Base-by-base conservation (phyloP, 2,888 invertebrate genomes). In the Auanema freiburgensis region DNA sequence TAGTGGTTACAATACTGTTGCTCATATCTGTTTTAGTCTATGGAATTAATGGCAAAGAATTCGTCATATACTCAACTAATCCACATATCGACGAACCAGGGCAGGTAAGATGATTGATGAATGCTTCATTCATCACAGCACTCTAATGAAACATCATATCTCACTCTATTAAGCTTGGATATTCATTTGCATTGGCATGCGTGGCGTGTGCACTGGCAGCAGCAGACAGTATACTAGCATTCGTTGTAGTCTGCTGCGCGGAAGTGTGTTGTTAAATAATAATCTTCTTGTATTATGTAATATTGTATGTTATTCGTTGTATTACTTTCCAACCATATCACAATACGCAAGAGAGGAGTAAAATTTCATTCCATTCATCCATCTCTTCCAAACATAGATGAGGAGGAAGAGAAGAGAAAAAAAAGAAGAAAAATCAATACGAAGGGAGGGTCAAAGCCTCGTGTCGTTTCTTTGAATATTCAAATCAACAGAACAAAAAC, bases 181-280 rank as follows among this genome's bases (percentile, higher is more conserved):
- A 69, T 61, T 74, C 74, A 12, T 74, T 67, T 65, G 74, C 71
- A 71, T 60, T 74, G 4, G 68, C 76, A 21, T 65, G 70, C 18
- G 68, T 65, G 16, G 72, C 72, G 0, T 53, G 71, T n/a, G 61
- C 67, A 41, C 42, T 72, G 21, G 64, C 70, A 11, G 72, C 71
- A 11, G 69, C 67, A 25, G 70, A 65, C 54, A 66, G 66, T n/a
- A 62, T 76, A 53, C 46, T 76, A 3, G 67, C 69, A 49, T 59
- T 69, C 0, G 25, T 72, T 2, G 54, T 74, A 23, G 66, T 70
- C 6, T 76, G 58, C 53, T 63, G 72, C 51, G 74, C 68, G 33
- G 63, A 72, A 46, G 57, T 67, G 16, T 72, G 76, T 55, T 72
- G 71, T 66, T 75, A 65, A 73, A 23, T 40, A 33, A 33, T 33